phyloP scores from a whole-genome alignment of 1,140 invertebrate species.

The Gryllus bimaculatus region DNA sequence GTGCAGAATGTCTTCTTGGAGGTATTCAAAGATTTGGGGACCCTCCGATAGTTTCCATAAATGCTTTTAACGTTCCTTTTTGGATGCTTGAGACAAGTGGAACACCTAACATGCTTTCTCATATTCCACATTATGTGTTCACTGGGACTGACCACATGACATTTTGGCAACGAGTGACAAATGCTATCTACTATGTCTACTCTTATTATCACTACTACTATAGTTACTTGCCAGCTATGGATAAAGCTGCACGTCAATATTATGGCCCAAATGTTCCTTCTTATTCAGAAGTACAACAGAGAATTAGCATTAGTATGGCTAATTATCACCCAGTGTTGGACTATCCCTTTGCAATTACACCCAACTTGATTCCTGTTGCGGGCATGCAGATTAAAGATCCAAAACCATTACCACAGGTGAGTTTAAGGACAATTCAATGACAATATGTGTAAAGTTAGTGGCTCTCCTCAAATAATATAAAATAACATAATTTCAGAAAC shows the following conservation, averaged over 20 bases:
- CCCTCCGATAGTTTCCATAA: conserved; percentile 32
- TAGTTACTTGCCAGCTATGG: neutral
- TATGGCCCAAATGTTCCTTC: conserved; percentile 16
- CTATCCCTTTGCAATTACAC: conserved; percentile 21
- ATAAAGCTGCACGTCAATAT: neutral
- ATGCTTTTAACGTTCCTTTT: neutral
- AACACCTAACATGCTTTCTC: neutral
- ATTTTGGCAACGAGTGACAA: conserved; percentile 34
- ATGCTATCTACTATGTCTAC: conserved; percentile 18
- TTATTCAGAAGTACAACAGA: conserved; percentile 25
- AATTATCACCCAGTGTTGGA: conserved; percentile 26
- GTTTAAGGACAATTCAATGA: neutral
- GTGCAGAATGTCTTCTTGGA: conserved; percentile 45
- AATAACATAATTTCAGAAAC: no score
- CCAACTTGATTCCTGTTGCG: conserved; percentile 23
- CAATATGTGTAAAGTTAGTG: neutral
- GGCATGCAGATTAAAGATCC: conserved; percentile 25
- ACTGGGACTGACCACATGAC: conserved; percentile 31
- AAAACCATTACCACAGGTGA: conserved; percentile 21
- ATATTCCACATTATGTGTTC: conserved; percentile 30
- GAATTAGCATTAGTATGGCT: conserved; percentile 26
- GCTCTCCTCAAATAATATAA: no score
- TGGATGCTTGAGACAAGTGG: neutral
- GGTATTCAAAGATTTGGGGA: conserved; percentile 29
- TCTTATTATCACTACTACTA: neutral